Conservation (phyloP, 2,888 invertebrate species). For the Chirona hameri region DNA sequence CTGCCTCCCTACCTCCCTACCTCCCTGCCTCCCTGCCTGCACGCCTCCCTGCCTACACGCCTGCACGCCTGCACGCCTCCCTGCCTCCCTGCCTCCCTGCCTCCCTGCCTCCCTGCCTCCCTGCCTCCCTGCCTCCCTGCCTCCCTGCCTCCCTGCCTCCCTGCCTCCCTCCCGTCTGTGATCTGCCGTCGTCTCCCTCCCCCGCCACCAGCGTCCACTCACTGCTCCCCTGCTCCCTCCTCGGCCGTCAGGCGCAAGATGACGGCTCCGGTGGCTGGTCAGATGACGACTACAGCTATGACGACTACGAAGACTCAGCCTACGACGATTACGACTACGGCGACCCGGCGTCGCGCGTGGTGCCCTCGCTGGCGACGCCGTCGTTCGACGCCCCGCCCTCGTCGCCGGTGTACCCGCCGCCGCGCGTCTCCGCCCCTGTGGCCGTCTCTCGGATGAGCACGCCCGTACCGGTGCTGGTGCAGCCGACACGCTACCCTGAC, state of each 20-base stretch:
- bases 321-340: not conserved
- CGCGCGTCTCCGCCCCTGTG: slow-evolving; percentile 64
- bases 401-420: slow-evolving; percentile 56
- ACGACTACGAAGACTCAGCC: not conserved
- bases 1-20: too few species aligned
- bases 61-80: too few species aligned
- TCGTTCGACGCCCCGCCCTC: slow-evolving; percentile 41
- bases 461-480: not conserved
- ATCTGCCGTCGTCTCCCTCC: too few species aligned
- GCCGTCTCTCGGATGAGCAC: slow-evolving; percentile 54
- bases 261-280: not conserved
- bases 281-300: not conserved
- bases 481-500: not conserved
- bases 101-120: too few species aligned
- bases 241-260: not conserved
- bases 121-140: too few species aligned
- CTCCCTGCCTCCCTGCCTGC: too few species aligned
- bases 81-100: too few species aligned
- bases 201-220: too few species aligned
- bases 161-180: too few species aligned
- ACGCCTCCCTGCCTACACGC: too few species aligned
- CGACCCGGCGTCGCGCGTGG: slow-evolving; percentile 64
- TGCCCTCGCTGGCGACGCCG: slow-evolving; percentile 53
- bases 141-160: too few species aligned
- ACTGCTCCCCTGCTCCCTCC: too few species aligned